These are phyloP conservation scores for Uria aalge DNA, from an alignment of 2,113 vertebrate genomes.

Conservation along the genomic window DNA sequence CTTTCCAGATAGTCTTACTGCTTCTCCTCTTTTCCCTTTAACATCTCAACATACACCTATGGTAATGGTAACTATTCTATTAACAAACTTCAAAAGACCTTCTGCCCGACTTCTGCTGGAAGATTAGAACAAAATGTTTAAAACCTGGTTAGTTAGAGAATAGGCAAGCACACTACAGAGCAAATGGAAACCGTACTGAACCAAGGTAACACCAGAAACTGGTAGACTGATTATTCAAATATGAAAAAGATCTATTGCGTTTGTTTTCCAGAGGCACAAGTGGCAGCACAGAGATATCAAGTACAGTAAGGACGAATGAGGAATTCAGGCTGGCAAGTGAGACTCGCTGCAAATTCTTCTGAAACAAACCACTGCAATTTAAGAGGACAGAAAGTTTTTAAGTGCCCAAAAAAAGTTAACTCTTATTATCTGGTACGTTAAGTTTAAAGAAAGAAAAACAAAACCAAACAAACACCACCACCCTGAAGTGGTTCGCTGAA, in stretches of 20 bases:
- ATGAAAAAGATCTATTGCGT: neutral
- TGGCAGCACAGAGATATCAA: neutral
- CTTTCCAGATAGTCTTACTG: neutral
- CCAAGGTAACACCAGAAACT: neutral
- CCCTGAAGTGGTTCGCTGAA: neutral
- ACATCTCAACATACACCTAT: neutral
- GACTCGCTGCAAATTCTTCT: neutral
- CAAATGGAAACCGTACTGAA: neutral
- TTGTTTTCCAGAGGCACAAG: neutral
- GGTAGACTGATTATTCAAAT: neutral
- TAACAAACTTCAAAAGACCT: neutral
- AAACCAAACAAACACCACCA: neutral
- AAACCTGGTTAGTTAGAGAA: neutral
- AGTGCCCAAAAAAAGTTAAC: neutral
- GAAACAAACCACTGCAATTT: neutral
- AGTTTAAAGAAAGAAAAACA: neutral
- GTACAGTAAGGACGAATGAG: neutral
- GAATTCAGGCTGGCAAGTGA: neutral
- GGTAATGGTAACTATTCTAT: fast-evolving
- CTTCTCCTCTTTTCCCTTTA: neutral
- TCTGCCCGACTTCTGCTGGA: neutral
- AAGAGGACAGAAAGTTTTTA: neutral
- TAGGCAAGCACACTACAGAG: neutral
- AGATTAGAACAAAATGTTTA: neutral
- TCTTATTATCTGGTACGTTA: neutral